These are phyloP conservation scores for Cololabis saira DNA, from an alignment of 2,113 vertebrate species.

Conservation along the genomic window DNA sequence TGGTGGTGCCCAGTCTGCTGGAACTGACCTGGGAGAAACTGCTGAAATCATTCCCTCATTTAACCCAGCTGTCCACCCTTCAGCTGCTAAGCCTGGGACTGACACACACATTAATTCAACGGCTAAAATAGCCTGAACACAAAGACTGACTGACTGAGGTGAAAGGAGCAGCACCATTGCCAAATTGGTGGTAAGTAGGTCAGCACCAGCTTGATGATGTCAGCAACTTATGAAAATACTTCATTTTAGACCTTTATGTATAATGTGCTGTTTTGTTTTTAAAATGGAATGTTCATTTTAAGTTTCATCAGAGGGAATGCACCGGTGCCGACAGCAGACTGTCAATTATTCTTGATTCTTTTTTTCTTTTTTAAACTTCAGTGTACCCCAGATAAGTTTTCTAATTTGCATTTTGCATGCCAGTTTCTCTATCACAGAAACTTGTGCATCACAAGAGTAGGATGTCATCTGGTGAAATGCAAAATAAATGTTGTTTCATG, in stretches of 20 bases:
- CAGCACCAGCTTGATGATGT: constrained; percentile 17
- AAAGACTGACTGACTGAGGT: constrained; percentile 23
- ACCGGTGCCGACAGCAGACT: background rate
- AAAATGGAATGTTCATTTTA: no score
- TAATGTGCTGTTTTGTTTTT: background rate
- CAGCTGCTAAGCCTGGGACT: constrained; percentile 96
- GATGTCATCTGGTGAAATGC: constrained; percentile 1
- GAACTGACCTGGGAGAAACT: constrained; percentile 98
- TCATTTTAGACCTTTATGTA: constrained; percentile 9
- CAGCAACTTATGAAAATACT: background rate
- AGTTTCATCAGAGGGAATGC: constrained; percentile 4
- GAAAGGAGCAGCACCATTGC: constrained; percentile 9
- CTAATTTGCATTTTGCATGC: background rate
- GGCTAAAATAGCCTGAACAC: constrained; percentile 86
- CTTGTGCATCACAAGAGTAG: background rate
- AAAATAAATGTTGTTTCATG: constrained; percentile 29
- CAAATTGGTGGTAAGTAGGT: background rate
- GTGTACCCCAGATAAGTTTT: background rate
- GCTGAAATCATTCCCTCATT: constrained; percentile 87
- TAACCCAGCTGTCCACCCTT: constrained; percentile 85
- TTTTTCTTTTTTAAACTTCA: constrained; percentile 1
- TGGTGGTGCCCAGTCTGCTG: constrained; percentile 95
- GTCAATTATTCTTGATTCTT: no score
- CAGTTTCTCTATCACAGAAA: constrained; percentile 10
- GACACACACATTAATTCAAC: constrained; percentile 91